These are phyloP conservation scores for Acrobasis consociella DNA, from an alignment of 2,888 invertebrate genomes.

Conservation along the genomic window DNA sequence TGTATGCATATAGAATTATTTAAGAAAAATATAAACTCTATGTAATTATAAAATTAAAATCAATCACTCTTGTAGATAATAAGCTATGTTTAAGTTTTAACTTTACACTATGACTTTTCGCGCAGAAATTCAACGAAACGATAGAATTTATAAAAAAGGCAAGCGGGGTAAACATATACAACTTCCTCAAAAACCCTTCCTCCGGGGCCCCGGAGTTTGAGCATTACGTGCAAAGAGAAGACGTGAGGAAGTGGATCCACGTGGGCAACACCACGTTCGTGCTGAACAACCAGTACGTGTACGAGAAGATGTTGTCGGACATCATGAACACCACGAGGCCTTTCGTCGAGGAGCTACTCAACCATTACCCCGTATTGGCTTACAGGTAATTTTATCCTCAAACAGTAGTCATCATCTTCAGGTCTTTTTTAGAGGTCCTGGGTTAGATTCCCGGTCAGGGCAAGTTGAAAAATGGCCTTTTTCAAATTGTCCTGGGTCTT, in stretches of 20 bases:
- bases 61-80: too few relatives aligned
- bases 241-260: slow-evolving; percentile 70
- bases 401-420: too few relatives aligned
- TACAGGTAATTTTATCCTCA: slow-evolving; percentile 65
- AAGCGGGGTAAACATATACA: slow-evolving; percentile 50
- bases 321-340: slow-evolving; percentile 86
- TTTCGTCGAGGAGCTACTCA: slow-evolving; percentile 82
- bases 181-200: slow-evolving; percentile 42
- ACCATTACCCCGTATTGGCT: slow-evolving; percentile 85
- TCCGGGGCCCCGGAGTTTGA: slow-evolving; percentile 36
- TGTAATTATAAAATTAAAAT: too few relatives aligned
- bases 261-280: slow-evolving; percentile 60
- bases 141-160: slow-evolving; percentile 55
- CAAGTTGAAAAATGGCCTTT: too few relatives aligned
- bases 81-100: too few relatives aligned
- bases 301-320: slow-evolving; percentile 84
- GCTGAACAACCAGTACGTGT: slow-evolving; percentile 75
- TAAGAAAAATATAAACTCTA: too few relatives aligned
- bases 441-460: too few relatives aligned
- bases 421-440: too few relatives aligned
- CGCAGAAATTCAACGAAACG: slow-evolving; percentile 60
- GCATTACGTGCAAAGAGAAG: slow-evolving; percentile 49
- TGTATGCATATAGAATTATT: too few relatives aligned
- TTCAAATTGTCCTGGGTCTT: too few relatives aligned
- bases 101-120: too few relatives aligned